Evolutionary conservation across 2,888 invertebrate species (phyloP).

Genomic region (Mythimna ferrago): DNA sequence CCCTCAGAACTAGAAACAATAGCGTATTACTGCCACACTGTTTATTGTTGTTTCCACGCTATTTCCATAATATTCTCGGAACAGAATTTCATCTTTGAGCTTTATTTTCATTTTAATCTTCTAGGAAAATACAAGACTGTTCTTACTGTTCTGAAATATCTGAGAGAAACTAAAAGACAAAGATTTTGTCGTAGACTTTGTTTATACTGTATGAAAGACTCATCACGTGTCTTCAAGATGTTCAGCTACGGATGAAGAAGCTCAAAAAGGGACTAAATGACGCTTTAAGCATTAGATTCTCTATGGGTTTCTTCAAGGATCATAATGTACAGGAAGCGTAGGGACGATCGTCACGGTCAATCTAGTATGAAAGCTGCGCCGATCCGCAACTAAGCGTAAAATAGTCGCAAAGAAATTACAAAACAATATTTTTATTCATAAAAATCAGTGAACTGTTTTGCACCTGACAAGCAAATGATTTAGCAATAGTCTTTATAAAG

Average conservation of each 20-base stretch:
- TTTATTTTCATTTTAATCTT: conserved; percentile 18
- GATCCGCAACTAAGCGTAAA: too few relatives aligned
- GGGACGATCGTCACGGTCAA: conserved; percentile 2
- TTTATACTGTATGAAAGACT: background rate
- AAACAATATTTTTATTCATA: too few relatives aligned
- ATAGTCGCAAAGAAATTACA: too few relatives aligned
- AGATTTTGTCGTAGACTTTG: conserved; percentile 2
- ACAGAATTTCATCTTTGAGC: conserved; percentile 10
- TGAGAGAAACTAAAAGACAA: background rate
- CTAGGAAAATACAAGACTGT: background rate
- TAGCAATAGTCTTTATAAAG: too few relatives aligned
- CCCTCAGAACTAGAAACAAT: conserved; percentile 44
- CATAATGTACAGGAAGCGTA: background rate
- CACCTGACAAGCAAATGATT: too few relatives aligned
- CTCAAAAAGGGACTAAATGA: conserved; percentile 1
- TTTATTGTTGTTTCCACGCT: conserved; percentile 30
- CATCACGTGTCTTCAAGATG: conserved; percentile 1
- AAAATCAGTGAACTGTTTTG: too few relatives aligned
- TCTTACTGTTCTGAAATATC: background rate
- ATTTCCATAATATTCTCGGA: conserved; percentile 30
- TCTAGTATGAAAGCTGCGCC: background rate
- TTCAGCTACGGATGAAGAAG: background rate
- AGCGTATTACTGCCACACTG: conserved; percentile 38
- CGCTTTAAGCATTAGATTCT: background rate
- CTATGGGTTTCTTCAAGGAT: background rate